phyloP scores from a whole-genome alignment of 1,140 invertebrate genomes.

The Hyposmocoma kahamanoa region DNA sequence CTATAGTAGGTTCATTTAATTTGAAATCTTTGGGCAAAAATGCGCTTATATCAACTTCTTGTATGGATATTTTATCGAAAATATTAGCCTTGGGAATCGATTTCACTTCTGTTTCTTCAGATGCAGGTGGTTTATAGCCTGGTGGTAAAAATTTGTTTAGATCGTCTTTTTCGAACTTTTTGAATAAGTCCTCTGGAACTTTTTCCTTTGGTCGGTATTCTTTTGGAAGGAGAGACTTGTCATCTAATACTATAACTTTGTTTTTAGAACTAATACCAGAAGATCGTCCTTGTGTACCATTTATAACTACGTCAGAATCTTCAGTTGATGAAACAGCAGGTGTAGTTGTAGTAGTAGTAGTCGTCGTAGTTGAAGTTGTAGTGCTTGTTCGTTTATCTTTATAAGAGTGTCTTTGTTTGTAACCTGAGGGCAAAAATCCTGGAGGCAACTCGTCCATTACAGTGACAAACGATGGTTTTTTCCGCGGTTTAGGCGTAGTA shows the following conservation, averaged over 20 bases:
- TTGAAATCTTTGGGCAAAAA: slow-evolving; percentile 80
- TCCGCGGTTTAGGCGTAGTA: slow-evolving; percentile 67
- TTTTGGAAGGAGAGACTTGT: slow-evolving; percentile 78
- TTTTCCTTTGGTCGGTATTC: slow-evolving; percentile 75
- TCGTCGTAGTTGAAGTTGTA: slow-evolving; percentile 61
- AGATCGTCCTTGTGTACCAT: slow-evolving; percentile 62
- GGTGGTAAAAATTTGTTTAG: slow-evolving; percentile 78
- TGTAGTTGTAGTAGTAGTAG: slow-evolving; percentile 55
- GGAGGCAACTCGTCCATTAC: slow-evolving; percentile 77
- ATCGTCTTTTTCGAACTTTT: slow-evolving; percentile 64
- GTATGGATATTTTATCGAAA: slow-evolving; percentile 69
- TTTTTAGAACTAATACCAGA: slow-evolving; percentile 69
- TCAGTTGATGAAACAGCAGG: slow-evolving; percentile 26
- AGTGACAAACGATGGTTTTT: slow-evolving; percentile 72
- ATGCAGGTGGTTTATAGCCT: slow-evolving; percentile 67
- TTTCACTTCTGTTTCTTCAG: slow-evolving; percentile 39
- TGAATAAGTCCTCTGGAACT: slow-evolving; percentile 53
- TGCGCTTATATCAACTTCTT: slow-evolving; percentile 75
- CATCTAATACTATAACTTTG: slow-evolving; percentile 72
- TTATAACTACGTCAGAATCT: slow-evolving; percentile 34
- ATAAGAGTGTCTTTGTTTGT: slow-evolving; percentile 72
- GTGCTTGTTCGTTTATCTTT: slow-evolving; percentile 73
- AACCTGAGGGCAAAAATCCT: slow-evolving; percentile 77
- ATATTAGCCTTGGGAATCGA: slow-evolving; percentile 30
- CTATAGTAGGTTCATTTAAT: slow-evolving; percentile 57